Percentiles rank a stretch among this genome's conserved stretches.
Evolutionary conservation across 2,797 vertebrate genomes (phyloP).

Genomic region (Anolis apletophallus): DNA sequence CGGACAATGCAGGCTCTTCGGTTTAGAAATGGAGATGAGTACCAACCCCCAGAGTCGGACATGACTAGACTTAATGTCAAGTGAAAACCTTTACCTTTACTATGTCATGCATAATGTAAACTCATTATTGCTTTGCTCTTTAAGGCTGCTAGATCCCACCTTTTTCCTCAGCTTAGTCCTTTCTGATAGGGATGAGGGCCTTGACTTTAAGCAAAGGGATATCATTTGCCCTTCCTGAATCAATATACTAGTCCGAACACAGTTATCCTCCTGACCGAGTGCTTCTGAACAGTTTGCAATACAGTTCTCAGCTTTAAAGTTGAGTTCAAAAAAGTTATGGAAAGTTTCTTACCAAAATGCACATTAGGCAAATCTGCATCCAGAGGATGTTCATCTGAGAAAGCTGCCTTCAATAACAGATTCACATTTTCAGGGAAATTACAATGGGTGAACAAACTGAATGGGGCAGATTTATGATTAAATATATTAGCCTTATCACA

Average conservation of each 20-base stretch:
- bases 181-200: not conserved
- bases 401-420: not conserved
- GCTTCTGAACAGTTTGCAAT: not conserved
- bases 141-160: not conserved
- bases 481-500: too few relatives aligned
- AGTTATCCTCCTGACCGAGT: not conserved
- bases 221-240: not conserved
- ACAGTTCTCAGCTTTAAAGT: not conserved
- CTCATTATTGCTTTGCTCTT: not conserved
- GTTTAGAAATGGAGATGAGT: too few relatives aligned
- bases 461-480: not conserved
- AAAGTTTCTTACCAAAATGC: not conserved
- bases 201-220: not conserved
- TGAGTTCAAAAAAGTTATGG: not conserved
- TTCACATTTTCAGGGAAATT: not conserved
- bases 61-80: too few relatives aligned
- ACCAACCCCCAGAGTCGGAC: too few relatives aligned
- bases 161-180: not conserved
- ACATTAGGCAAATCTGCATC: not conserved
- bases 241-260: not conserved
- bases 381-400: not conserved
- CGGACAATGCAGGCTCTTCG: too few relatives aligned
- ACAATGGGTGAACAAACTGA: not conserved
- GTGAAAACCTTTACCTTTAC: too few relatives aligned
- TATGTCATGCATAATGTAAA: too few relatives aligned